Evolutionary conservation across 2,888 invertebrate genomes (phyloP).

Genomic region (Drosophila glabriapex): DNA sequence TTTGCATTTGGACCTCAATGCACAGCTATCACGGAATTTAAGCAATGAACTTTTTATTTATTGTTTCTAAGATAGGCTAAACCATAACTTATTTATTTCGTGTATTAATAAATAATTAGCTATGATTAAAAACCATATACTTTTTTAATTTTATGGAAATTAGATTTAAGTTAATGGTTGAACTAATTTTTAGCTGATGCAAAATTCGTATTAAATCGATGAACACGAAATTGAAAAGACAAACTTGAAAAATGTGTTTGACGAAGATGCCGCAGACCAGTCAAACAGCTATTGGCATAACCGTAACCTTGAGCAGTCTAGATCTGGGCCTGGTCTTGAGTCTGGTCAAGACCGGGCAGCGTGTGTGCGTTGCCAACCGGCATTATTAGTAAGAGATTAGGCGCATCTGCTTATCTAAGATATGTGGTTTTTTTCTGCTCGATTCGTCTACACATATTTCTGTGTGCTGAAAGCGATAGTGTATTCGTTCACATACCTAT

Average conservation of each 20-base stretch:
- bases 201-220: conserved; percentile 4
- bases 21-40: neutral
- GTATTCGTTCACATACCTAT: neutral
- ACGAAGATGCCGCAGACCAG: conserved; percentile 38
- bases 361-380: conserved; percentile 21
- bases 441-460: neutral
- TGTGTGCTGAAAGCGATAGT: conserved; percentile 25
- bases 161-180: neutral
- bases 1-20: neutral
- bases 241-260: conserved; percentile 1
- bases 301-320: conserved; percentile 22
- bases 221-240: conserved; percentile 7
- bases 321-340: conserved; percentile 21
- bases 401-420: conserved; percentile 13
- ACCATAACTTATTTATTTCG: neutral
- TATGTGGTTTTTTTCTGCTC: neutral
- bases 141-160: neutral
- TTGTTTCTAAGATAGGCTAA: neutral
- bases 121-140: neutral
- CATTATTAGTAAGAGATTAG: neutral
- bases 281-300: conserved; percentile 33
- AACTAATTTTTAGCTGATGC: conserved; percentile 6
- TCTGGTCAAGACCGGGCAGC: conserved; percentile 29
- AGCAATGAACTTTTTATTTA: neutral
- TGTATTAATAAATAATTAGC: neutral